Evolutionary conservation across 2,113 vertebrate genomes (phyloP), one percentile per base, ranked within the genome.

Genomic region (Ciconia maguari): DNA sequence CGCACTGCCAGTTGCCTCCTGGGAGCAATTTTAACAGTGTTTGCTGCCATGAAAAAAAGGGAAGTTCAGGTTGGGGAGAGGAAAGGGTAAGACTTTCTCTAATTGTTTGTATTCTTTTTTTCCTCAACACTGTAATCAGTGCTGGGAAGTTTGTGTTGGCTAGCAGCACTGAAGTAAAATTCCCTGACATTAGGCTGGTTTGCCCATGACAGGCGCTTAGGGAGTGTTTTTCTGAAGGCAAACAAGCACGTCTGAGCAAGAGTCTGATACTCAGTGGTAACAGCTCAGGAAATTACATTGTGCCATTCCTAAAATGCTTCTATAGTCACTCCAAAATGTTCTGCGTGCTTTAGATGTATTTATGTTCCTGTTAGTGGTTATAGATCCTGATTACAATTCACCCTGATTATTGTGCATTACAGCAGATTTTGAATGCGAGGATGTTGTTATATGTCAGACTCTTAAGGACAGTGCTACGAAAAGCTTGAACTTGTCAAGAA

Each of bases 1-100:
- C 0, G 1, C 26, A 2, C 19, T 11, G 51, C n/a, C 1, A 0
- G 26, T 49, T 0, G 0, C 60, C 44, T 36, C 14, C 26, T 22
- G 32, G 26, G 9, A 75, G 30, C 21, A 18, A 36, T 75, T 44
- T 38, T 27, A 13, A 18, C 38, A n/a, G 52, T 13, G 15, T 46
- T 68, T 38, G 13, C 29, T n/a, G 34, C 19, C 0, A 0, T 48
- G 55, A 54, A 54, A 83, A 69, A 46, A 41, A n/a, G 27, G 61
- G 32, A 58, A 27, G 4, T 26, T 69, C 38, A 49, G 51, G 26
- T 11, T 17, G 4, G 11, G 51, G 30, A 36, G 26, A 58, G 34
- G 34, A 68, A 46, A 38, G 15, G 8, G 15, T 38, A 68, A 24
- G 6, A 24, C 38, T 76, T 68, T 68, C 18, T 36, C 13, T 58